A percentile compares a stretch with the other conserved stretches of the same genome.
phyloP scores from a whole-genome alignment of 2,888 invertebrate species.

The Nematopogon swammerdamellus region DNA sequence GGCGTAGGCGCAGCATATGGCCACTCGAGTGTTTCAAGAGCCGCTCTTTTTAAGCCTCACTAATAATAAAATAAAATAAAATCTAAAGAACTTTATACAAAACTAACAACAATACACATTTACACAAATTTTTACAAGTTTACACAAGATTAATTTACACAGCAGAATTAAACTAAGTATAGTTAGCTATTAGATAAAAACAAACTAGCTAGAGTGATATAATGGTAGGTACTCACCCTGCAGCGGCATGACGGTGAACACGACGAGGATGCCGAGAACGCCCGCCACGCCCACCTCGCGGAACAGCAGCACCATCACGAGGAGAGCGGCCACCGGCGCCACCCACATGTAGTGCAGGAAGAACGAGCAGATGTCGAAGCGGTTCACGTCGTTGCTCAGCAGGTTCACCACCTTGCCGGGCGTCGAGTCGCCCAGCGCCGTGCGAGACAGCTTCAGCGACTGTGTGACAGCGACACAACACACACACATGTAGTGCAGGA shows the following conservation, averaged over 20 bases:
- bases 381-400: constrained; percentile 72
- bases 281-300: constrained; percentile 48
- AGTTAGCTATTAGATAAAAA: too few relatives aligned
- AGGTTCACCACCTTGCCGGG: constrained; percentile 74
- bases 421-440: constrained; percentile 66
- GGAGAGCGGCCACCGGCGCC: constrained; percentile 52
- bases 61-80: too few relatives aligned
- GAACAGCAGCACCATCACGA: constrained; percentile 61
- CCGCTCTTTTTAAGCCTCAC: too few relatives aligned
- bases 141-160: too few relatives aligned
- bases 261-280: constrained; percentile 58
- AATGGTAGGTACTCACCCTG: constrained; percentile 56
- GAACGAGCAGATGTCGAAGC: constrained; percentile 65
- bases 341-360: constrained; percentile 68
- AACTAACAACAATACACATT: too few relatives aligned
- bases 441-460: constrained; percentile 5
- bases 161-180: too few relatives aligned
- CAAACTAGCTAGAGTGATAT: too few relatives aligned
- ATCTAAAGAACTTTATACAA: too few relatives aligned
- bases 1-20: too few relatives aligned
- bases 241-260: constrained; percentile 62
- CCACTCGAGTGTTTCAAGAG: too few relatives aligned
- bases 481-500: too few relatives aligned
- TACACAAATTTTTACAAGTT: too few relatives aligned
- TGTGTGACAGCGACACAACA: background rate